Base-by-base conservation (phyloP, 2,888 invertebrate species). In the Synergus gifuensis region DNA sequence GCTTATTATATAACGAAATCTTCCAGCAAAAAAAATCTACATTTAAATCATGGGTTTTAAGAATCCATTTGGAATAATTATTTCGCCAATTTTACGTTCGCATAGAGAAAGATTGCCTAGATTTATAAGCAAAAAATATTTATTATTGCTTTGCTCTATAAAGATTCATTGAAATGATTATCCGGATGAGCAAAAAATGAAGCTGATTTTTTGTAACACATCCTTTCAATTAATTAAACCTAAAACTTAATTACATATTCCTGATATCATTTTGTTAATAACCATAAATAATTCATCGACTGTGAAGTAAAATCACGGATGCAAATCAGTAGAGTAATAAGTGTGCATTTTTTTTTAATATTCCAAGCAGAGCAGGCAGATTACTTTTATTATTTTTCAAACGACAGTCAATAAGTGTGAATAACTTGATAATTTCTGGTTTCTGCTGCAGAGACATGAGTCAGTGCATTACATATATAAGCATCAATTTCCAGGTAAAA, bases 341-440 rank as follows among this genome's bases (percentile, higher is more conserved):
- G 46, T 49, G 22, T 22, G 46, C 28, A 46, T 28, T 28, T 49
- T 69, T 69, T 44, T 69, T 28, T 14, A 69, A 69, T 69, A 46
- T 28, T 12, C 49, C 8, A 44, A n/a, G n/a, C 69, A 28, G 0
- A 69, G 14, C 28, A 22, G 49, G 69, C 49, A 69, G 16, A 69
- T 69, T 69, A 22, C 28, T 69, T 22, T 22, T 49, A 54, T 54
- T 54, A 4, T 67, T 67, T 67, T 69, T 69, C 46, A 28, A 28
- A 49, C 46, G 14, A 67, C 28, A 69, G 46, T 69, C 69, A 69
- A 49, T 49, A 46, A 18, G 46, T 44, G 22, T 18, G 67, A 49
- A 46, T 69, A 69, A 69, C 46, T 46, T 42, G 67, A 67, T 67
- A 69, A 16, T 69, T 46, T 69, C 69, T 69, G 46, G 69, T 69